These are phyloP conservation scores for Erebia palarica DNA, from an alignment of 2,888 invertebrate genomes.

Conservation along the genomic window DNA sequence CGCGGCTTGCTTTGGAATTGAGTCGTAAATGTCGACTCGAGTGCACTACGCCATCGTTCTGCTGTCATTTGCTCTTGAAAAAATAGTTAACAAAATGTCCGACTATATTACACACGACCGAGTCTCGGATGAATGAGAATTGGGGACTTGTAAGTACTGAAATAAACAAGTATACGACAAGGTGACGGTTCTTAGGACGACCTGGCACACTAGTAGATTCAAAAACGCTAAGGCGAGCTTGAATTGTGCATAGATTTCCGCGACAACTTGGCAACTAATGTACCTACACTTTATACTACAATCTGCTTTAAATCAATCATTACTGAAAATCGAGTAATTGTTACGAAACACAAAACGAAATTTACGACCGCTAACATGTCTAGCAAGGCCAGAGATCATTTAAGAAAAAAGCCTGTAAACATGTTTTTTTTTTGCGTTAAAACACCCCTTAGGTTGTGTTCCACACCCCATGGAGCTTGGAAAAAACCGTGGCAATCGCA, in stretches of 20 bases:
- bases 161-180: too few relatives aligned
- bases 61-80: conserved; percentile 62
- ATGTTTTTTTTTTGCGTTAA: conserved; percentile 64
- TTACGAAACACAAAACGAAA: conserved; percentile 63
- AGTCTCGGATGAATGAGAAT: conserved; percentile 36
- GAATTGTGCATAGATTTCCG: neutral
- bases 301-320: conserved; percentile 57
- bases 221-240: neutral
- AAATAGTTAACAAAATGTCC: conserved; percentile 54
- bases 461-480: conserved; percentile 60
- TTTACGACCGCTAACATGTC: conserved; percentile 64
- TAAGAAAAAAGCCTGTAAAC: conserved; percentile 73
- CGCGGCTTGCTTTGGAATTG: conserved; percentile 75
- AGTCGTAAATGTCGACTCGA: conserved; percentile 80
- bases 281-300: conserved; percentile 36
- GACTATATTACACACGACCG: conserved; percentile 56
- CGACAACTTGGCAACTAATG: neutral
- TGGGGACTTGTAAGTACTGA: neutral
- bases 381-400: conserved; percentile 50
- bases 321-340: conserved; percentile 53
- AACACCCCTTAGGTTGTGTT: conserved; percentile 55
- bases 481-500: conserved; percentile 75
- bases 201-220: neutral
- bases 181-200: too few relatives aligned
- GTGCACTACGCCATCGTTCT: conserved; percentile 70